phyloP scores from a whole-genome alignment of 2,888 invertebrate species.

The Tryphoninae sp. region DNA sequence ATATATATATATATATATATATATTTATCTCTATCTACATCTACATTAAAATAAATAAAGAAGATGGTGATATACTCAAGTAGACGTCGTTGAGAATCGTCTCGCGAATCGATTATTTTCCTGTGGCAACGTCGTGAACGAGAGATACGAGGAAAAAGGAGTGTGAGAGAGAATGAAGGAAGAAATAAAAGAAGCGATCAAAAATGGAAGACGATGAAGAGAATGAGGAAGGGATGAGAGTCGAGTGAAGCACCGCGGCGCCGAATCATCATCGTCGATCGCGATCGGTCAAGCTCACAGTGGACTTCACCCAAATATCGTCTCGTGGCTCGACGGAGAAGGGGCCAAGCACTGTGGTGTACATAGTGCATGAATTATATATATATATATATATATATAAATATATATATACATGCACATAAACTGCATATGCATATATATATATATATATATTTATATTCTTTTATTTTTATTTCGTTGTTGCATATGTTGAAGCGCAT shows the following conservation, averaged over 20 bases:
- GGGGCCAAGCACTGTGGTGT: background rate
- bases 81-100: slow-evolving; percentile 12
- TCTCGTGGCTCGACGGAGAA: slow-evolving; percentile 9
- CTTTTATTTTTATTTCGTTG: background rate
- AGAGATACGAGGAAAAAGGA: background rate
- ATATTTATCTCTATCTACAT: too few species aligned
- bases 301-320: slow-evolving; percentile 10
- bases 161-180: background rate
- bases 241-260: slow-evolving; percentile 20
- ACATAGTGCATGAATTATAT: background rate
- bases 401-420: background rate
- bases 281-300: slow-evolving; percentile 35
- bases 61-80: slow-evolving; percentile 1
- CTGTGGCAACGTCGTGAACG: background rate
- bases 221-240: background rate
- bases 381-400: background rate
- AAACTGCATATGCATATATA: background rate
- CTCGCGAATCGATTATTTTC: slow-evolving; percentile 42
- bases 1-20: slow-evolving; percentile 19
- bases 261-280: slow-evolving; percentile 52
- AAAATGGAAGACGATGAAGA: background rate
- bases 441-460: background rate
- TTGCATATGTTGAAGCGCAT: slow-evolving; percentile 22
- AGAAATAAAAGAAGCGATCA: too few species aligned
- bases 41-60: slow-evolving; percentile 33